Evolutionary conservation across 2,797 vertebrate species (phyloP).

Genomic region (Dendrocincla fuliginosa): DNA sequence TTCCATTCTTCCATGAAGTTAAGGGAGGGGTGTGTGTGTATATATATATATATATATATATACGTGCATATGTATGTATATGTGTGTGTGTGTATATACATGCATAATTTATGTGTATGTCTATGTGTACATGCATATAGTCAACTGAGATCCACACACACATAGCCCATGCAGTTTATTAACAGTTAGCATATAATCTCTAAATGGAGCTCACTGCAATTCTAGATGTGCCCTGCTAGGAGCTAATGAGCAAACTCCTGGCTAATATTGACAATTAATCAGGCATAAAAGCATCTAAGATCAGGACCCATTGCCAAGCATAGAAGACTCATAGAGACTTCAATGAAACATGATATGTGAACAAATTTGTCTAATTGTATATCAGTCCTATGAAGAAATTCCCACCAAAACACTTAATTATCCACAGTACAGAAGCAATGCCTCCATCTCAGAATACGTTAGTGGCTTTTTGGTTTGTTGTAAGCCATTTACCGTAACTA

Average conservation of each 20-base stretch:
- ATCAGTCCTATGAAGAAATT: constrained; percentile 75
- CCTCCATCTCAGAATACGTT: constrained; percentile 64
- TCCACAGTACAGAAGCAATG: constrained; percentile 68
- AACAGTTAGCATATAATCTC: constrained; percentile 73
- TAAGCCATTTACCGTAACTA: constrained; percentile 72
- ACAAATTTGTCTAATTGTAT: constrained; percentile 80
- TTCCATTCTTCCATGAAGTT: constrained; percentile 6
- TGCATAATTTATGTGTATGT: neutral
- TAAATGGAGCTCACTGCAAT: constrained; percentile 72
- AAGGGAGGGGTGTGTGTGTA: neutral
- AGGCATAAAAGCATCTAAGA: constrained; percentile 80
- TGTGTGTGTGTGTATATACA: neutral
- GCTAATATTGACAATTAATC: constrained; percentile 81
- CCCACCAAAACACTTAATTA: constrained; percentile 80
- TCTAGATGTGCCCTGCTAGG: constrained; percentile 74
- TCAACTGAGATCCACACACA: neutral
- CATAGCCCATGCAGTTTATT: constrained; percentile 64
- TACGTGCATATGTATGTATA: neutral
- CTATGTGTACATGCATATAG: neutral
- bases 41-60: neutral
- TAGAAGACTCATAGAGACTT: constrained; percentile 69
- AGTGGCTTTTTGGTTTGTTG: constrained; percentile 71
- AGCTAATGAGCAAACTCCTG: constrained; percentile 79
- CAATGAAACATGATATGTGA: constrained; percentile 75
- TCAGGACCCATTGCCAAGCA: constrained; percentile 74